Evolutionary conservation across 2,113 vertebrate species (phyloP).

Genomic region (Pedetes capensis): DNA sequence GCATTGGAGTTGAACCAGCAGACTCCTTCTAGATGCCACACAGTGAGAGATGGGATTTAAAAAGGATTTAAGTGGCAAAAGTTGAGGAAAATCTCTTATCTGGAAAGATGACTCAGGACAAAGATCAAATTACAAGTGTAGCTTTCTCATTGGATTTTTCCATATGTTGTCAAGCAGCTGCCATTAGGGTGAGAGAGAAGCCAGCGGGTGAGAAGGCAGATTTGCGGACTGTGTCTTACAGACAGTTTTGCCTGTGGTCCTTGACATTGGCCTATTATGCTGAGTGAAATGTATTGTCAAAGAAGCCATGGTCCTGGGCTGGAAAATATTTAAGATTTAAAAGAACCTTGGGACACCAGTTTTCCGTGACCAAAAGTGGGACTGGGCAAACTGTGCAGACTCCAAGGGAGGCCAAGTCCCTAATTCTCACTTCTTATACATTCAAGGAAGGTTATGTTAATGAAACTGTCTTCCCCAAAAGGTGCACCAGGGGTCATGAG

Average conservation of each 20-base stretch:
- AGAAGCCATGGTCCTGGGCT: not conserved
- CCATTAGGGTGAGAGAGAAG: not conserved
- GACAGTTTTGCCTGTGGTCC: not conserved
- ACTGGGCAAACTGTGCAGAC: not conserved
- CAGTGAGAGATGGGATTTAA: not conserved
- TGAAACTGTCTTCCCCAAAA: not conserved
- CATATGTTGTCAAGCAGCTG: not conserved
- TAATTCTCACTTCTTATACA: not conserved
- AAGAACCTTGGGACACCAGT: not conserved
- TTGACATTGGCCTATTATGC: not conserved
- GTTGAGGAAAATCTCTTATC: not conserved
- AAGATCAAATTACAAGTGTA: not conserved
- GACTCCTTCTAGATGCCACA: not conserved
- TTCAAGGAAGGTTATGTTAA: not conserved
- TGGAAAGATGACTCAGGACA: not conserved
- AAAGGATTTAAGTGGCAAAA: not conserved
- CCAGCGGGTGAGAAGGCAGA: not conserved
- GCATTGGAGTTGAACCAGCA: not conserved
- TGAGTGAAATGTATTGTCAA: not conserved
- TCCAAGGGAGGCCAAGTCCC: not conserved
- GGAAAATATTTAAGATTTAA: not conserved
- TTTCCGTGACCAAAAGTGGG: not conserved
- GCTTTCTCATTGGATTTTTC: slow-evolving; percentile 19
- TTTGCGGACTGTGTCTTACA: not conserved
- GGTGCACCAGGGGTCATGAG: not conserved